phyloP scores from a whole-genome alignment of 2,888 invertebrate species.

The Himalopsyche tibetana region DNA sequence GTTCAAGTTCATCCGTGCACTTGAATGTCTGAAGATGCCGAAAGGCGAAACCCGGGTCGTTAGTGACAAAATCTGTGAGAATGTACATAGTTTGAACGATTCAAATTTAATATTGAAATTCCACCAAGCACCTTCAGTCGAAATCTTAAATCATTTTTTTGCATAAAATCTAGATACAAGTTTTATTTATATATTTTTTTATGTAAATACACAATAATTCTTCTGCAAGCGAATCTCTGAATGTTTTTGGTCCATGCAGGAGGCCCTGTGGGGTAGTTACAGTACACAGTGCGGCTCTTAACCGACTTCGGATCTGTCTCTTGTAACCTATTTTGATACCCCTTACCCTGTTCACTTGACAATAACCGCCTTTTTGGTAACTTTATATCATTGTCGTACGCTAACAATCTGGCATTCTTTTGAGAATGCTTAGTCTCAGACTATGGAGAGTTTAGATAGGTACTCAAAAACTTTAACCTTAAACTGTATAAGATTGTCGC shows the following conservation, averaged over 20 bases:
- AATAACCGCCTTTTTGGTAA: slow-evolving; percentile 13
- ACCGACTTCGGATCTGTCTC: slow-evolving; percentile 21
- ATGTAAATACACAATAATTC: background rate
- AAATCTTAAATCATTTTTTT: too few relatives aligned
- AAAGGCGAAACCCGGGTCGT: too few relatives aligned
- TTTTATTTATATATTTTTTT: too few relatives aligned
- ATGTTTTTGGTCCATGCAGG: background rate
- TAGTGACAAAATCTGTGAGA: too few relatives aligned
- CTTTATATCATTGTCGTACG: slow-evolving; percentile 16
- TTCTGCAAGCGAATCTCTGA: background rate
- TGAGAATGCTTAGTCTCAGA: background rate
- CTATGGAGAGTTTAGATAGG: slow-evolving; percentile 8
- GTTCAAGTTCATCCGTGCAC: too few relatives aligned
- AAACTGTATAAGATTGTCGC: background rate
- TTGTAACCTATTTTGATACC: slow-evolving; percentile 23
- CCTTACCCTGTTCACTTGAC: slow-evolving; percentile 28
- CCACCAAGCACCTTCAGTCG: too few relatives aligned
- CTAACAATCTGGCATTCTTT: slow-evolving; percentile 26
- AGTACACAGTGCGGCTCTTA: background rate
- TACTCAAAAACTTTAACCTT: slow-evolving; percentile 10
- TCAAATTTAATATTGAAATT: too few relatives aligned
- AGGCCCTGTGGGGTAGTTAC: background rate
- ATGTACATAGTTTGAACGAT: too few relatives aligned
- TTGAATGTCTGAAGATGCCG: too few relatives aligned
- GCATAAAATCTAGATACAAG: too few relatives aligned